Evolutionary conservation across 2,888 invertebrate genomes (phyloP).

Genomic region (Oscheius sp.): DNA sequence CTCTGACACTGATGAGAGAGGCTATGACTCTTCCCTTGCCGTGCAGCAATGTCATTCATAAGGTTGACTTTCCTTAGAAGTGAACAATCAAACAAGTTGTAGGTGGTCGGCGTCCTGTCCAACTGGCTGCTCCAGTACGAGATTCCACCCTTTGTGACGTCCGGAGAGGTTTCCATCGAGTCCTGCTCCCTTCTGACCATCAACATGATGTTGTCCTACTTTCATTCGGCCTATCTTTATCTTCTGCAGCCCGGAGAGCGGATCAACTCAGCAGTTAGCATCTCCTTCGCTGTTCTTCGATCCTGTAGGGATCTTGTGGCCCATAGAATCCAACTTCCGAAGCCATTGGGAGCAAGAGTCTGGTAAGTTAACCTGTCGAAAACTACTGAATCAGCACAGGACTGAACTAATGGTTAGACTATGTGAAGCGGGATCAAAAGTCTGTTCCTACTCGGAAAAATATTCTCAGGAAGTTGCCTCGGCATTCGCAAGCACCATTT

Average conservation of each 20-base stretch:
- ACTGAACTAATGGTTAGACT: slow-evolving; percentile 61
- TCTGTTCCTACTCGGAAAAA: slow-evolving; percentile 60
- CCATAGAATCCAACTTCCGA: slow-evolving; percentile 57
- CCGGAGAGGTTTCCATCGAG: slow-evolving; percentile 63
- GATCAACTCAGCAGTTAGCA: slow-evolving; percentile 62
- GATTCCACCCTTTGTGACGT: slow-evolving; percentile 67
- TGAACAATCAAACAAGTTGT: not conserved
- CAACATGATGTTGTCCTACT: slow-evolving; percentile 67
- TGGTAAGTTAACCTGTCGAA: slow-evolving; percentile 47
- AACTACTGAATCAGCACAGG: slow-evolving; percentile 35
- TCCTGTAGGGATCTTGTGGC: slow-evolving; percentile 66
- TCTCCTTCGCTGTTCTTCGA: slow-evolving; percentile 68
- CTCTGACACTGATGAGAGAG: slow-evolving; percentile 70
- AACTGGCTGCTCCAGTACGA: slow-evolving; percentile 70
- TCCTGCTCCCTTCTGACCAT: slow-evolving; percentile 62
- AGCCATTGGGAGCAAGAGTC: slow-evolving; percentile 59
- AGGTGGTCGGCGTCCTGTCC: slow-evolving; percentile 54
- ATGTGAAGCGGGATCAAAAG: slow-evolving; percentile 50
- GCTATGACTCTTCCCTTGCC: slow-evolving; percentile 70
- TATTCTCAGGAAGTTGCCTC: slow-evolving; percentile 65
- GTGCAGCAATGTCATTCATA: slow-evolving; percentile 70
- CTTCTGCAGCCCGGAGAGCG: slow-evolving; percentile 64
- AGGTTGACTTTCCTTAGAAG: slow-evolving; percentile 46
- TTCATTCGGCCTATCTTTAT: slow-evolving; percentile 70
- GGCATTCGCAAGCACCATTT: slow-evolving; percentile 64